Evolutionary conservation across 2,113 vertebrate species (phyloP), one percentile per base, ranked within the genome.

Genomic region (Oncorhynchus gorbuscha): DNA sequence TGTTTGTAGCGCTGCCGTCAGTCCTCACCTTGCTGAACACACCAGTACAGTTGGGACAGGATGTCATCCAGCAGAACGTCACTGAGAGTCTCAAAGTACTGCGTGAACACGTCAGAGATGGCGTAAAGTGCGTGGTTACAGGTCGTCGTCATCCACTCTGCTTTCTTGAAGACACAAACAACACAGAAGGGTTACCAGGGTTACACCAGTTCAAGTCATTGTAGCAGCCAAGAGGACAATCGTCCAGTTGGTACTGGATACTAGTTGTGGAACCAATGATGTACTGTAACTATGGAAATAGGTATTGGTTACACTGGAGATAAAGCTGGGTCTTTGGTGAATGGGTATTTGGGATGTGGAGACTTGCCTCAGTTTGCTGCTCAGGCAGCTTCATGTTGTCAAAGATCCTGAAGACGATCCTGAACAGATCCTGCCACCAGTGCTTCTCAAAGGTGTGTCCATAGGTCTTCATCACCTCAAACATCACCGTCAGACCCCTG

Each of bases 351-450:
- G 5, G 51, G 51, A 18, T 55, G 51, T 2, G 7, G 14, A 16
- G 67, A 69, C 32, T 72, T 86, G 96, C 98, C 96, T 99, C 98
- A 3, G 97, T 99, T 85, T 98, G 97, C 76, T 99, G 97, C 90
- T 99, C 98, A 4, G 98, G 98, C 32, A 99, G 93, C 90, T 99
- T 99, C 98, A 99, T 99, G 88, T 99, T 99, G 89, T 99, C 97
- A 86, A 99, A 99, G 90, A 99, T 99, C 88, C 98, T 96, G 91
- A 99, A 99, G 86, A 99, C 98, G 78, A 99, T 99, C 51, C 98
- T 92, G 92, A 99, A 99, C 80, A 99, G 93, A 89, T 99, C 98
- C 76, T 99, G 97, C 98, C 98, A 99, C 98, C 98, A 99, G 89
- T 99, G 98, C 71, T 99, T 98, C 89, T 99, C 97, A 0, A 96